A percentile compares a stretch with the other conserved stretches of the same genome.
These are phyloP conservation scores for Chionis minor DNA, from an alignment of 2,113 vertebrate species.

Conservation along the genomic window DNA sequence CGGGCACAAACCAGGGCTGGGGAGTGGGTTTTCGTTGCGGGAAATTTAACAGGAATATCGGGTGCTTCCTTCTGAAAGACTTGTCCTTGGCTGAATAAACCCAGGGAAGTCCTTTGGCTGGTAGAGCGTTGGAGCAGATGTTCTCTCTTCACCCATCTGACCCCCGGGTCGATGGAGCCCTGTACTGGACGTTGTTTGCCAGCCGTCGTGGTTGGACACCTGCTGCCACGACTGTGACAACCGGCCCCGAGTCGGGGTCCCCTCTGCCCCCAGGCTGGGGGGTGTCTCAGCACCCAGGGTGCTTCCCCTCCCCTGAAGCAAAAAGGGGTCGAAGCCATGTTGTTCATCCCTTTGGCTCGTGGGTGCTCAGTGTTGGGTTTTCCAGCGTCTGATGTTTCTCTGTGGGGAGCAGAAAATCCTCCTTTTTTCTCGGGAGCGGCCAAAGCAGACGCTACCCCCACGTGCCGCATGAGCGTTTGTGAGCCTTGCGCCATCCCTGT, in stretches of 20 bases:
- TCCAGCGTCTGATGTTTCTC: neutral
- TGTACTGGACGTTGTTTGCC: neutral
- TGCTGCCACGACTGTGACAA: neutral
- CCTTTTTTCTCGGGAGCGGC: neutral
- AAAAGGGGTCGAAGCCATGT: rapidly evolving
- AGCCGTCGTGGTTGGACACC: neutral
- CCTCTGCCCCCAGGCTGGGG: neutral
- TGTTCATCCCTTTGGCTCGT: rapidly evolving
- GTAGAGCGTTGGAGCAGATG: neutral
- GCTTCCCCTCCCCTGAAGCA: neutral
- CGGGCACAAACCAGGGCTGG: neutral
- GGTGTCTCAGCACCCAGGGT: neutral
- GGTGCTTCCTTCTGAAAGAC: neutral
- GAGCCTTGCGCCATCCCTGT: neutral
- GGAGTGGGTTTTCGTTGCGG: neutral
- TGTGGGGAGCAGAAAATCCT: neutral
- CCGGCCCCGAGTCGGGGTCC: rapidly evolving
- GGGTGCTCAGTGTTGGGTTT: neutral
- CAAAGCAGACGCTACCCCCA: rapidly evolving
- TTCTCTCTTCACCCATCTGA: neutral
- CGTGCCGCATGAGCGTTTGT: rapidly evolving
- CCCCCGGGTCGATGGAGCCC: neutral
- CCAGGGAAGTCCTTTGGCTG: rapidly evolving
- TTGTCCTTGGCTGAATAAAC: neutral
- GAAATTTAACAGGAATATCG: neutral